A percentile compares a stretch with the other conserved stretches of the same genome.
phyloP scores from a whole-genome alignment of 2,888 invertebrate species.

The Acronicta alni region DNA sequence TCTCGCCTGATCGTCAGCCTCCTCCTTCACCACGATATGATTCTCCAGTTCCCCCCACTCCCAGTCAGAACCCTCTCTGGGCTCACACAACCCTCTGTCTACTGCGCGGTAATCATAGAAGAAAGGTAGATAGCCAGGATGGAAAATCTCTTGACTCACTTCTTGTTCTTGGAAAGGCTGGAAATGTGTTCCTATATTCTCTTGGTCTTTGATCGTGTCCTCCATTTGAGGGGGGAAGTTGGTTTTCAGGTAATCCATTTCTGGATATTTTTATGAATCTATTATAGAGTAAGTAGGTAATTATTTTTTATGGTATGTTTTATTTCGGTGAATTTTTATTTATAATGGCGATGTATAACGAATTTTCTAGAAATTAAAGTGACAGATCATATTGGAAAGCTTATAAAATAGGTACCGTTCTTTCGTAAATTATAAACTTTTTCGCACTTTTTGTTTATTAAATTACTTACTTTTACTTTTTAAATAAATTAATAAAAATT shows the following conservation, averaged over 20 bases:
- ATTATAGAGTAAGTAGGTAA: too few species aligned
- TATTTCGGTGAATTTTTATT: too few species aligned
- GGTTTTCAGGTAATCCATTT: constrained; percentile 73
- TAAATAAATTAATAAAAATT: too few species aligned
- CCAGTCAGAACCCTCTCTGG: constrained; percentile 50
- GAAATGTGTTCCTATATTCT: constrained; percentile 27
- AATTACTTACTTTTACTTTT: too few species aligned
- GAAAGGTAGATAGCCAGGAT: constrained; percentile 70
- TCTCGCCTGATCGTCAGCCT: constrained; percentile 60
- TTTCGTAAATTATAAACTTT: neutral
- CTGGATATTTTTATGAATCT: neutral
- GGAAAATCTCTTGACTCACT: constrained; percentile 56
- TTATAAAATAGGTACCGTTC: too few species aligned
- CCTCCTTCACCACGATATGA: constrained; percentile 72
- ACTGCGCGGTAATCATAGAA: constrained; percentile 70
- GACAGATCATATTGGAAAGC: too few species aligned
- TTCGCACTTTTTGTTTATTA: neutral
- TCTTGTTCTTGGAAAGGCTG: constrained; percentile 45
- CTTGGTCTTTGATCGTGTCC: constrained; percentile 46
- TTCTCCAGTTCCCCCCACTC: constrained; percentile 69
- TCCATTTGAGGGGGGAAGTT: constrained; percentile 65
- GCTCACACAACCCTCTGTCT: constrained; percentile 54
- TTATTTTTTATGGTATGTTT: too few species aligned
- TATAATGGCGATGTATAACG: too few species aligned
- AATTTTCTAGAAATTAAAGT: too few species aligned